Evolutionary conservation across 1,140 invertebrate genomes (phyloP).

Genomic region (Branchinecta lynchi): DNA sequence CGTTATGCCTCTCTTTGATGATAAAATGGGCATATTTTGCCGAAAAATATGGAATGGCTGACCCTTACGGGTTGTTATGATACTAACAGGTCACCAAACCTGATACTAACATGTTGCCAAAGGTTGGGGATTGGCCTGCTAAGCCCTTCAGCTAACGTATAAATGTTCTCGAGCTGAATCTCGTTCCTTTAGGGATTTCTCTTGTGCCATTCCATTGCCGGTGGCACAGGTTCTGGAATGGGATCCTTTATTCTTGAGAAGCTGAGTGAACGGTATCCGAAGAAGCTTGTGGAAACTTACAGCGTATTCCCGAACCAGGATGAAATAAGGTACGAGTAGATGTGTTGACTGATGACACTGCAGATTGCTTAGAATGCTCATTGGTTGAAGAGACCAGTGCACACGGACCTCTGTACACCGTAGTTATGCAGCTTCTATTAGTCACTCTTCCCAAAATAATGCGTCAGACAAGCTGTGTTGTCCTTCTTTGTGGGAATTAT

Average conservation of each 20-base stretch:
- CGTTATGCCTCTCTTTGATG: too few species aligned
- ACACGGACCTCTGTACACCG: too few species aligned
- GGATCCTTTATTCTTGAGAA: constrained; percentile 88
- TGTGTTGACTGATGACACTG: constrained; percentile 14
- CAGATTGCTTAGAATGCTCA: not conserved
- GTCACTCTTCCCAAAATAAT: not conserved
- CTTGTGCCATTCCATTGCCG: constrained; percentile 96
- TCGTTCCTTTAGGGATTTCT: constrained; percentile 65
- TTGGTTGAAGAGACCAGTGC: too few species aligned
- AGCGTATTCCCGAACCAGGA: constrained; percentile 98
- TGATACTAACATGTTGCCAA: too few species aligned
- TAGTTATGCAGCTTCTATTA: too few species aligned
- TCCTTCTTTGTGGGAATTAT: not conserved
- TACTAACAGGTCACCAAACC: too few species aligned
- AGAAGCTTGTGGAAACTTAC: constrained; percentile 96
- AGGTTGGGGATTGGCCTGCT: too few species aligned
- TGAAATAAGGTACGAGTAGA: constrained; percentile 55
- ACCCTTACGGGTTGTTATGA: too few species aligned
- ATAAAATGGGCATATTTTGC: too few species aligned
- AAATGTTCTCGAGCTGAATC: not conserved
- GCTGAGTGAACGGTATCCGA: constrained; percentile 85
- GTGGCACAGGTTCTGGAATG: constrained; percentile 96
- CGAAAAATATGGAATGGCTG: too few species aligned
- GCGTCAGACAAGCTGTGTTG: not conserved
- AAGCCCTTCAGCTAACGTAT: too few species aligned